Evolutionary conservation across 2,113 vertebrate genomes (phyloP), one percentile per base, ranked within the genome.

Genomic region (Turnix velox): DNA sequence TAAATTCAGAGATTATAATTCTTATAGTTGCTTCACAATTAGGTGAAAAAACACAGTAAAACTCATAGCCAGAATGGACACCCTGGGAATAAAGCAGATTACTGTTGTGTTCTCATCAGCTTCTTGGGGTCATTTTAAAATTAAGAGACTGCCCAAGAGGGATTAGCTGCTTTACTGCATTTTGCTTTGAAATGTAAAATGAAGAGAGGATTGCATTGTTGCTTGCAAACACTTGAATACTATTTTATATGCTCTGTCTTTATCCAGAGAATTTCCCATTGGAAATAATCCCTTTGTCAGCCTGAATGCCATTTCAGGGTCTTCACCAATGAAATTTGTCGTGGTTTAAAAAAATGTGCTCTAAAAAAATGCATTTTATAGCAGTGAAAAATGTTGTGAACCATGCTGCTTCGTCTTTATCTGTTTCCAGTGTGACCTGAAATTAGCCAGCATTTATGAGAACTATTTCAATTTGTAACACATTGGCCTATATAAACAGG

Each of bases 1-100:
- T 92, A n/a, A n/a, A n/a, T n/a, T n/a, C n/a, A n/a, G 9, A 91
- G 85, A 93, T 61, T 4, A 66, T 96, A 90, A 74, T 87, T 80
- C 48, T 55, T 76, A 45, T 87, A 86, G 71, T 40, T 88, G 71
- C 40, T 90, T 87, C 71, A 69, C 28, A 91, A 25, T 84, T 66
- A 88, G 58, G 31, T 20, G 10, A 79, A 65, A 17, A 82, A 42
- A 42, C 35, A 83, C 61, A 82, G 69, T n/a, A 83, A 66, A 52
- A 48, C 25, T 46, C 9, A 2, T 51, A 40, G 33, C 55, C 30
- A 54, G 78, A 71, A 46, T 58, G 15, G 22, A 14, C 43, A 55
- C 14, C 33, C 18, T 40, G 43, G 28, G 59, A 76, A 75, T n/a
- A 76, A 82, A 77, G 19, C 19, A 76, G 22, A 39, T 87, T 87